These are phyloP conservation scores for Erebia aethiops DNA, from an alignment of 2,888 invertebrate species.

Conservation along the genomic window DNA sequence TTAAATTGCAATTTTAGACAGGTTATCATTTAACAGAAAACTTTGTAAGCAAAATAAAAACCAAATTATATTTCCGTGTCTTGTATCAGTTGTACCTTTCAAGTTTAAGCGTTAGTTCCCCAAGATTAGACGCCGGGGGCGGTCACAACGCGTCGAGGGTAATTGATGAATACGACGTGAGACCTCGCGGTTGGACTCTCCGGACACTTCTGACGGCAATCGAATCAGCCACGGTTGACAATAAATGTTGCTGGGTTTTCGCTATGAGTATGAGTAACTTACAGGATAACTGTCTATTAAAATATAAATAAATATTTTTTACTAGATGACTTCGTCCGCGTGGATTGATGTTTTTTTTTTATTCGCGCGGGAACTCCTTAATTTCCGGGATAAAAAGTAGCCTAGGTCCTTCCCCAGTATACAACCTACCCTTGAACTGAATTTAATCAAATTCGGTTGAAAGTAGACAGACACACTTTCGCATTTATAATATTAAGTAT, in stretches of 20 bases:
- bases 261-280: neutral
- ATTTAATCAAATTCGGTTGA: too few species aligned
- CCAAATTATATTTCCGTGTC: neutral
- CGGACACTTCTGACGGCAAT: conserved; percentile 32
- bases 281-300: too few species aligned
- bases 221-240: conserved; percentile 24
- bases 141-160: conserved; percentile 46
- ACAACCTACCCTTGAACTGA: too few species aligned
- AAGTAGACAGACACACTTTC: too few species aligned
- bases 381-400: too few species aligned
- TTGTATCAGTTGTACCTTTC: neutral
- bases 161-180: conserved; percentile 74
- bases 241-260: neutral
- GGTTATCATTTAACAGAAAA: neutral
- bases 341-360: too few species aligned
- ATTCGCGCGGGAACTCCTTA: too few species aligned
- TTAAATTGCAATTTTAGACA: neutral
- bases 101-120: conserved; percentile 14
- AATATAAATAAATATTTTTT: too few species aligned
- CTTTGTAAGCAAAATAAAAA: neutral
- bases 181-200: conserved; percentile 61
- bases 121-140: conserved; percentile 10
- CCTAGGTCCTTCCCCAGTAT: too few species aligned
- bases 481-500: too few species aligned
- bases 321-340: too few species aligned